Evolutionary conservation across 2,888 invertebrate genomes (phyloP).

Genomic region (Tenthredo mesomela): DNA sequence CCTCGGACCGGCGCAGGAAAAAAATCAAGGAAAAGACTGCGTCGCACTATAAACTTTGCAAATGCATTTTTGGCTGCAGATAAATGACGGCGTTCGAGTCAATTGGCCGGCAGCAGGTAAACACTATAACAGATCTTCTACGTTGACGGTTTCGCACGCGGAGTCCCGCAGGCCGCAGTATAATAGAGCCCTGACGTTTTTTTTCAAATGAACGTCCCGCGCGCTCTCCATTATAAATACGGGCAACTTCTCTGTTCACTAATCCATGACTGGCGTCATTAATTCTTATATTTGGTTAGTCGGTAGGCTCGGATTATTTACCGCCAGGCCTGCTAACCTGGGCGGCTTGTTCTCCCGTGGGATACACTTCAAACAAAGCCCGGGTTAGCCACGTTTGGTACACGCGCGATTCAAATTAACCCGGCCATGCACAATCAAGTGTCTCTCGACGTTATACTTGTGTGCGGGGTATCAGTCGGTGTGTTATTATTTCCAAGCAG

Average conservation of each 20-base stretch:
- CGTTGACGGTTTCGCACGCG: background rate
- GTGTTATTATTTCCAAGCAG: conserved; percentile 31
- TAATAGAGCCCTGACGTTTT: background rate
- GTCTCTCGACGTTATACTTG: conserved; percentile 60
- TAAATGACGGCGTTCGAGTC: background rate
- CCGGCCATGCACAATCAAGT: conserved; percentile 69
- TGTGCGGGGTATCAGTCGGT: background rate
- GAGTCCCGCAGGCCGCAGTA: background rate
- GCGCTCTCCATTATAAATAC: background rate
- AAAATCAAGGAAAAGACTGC: background rate
- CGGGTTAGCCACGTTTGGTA: conserved; percentile 29
- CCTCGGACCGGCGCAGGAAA: too few species aligned
- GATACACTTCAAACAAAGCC: conserved; percentile 39
- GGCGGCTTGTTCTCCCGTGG: conserved; percentile 27
- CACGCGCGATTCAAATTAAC: conserved; percentile 33
- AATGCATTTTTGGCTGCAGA: background rate
- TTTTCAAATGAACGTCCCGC: background rate
- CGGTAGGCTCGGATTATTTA: background rate
- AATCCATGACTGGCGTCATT: background rate
- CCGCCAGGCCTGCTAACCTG: background rate
- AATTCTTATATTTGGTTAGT: conserved; percentile 9
- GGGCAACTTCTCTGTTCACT: background rate
- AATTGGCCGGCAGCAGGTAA: background rate
- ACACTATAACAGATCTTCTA: background rate
- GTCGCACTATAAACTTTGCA: background rate